A percentile compares a stretch with the other conserved stretches of the same genome.
These are phyloP conservation scores for Leptinotarsa defecta DNA, from an alignment of 1,140 invertebrate species.

Conservation along the genomic window DNA sequence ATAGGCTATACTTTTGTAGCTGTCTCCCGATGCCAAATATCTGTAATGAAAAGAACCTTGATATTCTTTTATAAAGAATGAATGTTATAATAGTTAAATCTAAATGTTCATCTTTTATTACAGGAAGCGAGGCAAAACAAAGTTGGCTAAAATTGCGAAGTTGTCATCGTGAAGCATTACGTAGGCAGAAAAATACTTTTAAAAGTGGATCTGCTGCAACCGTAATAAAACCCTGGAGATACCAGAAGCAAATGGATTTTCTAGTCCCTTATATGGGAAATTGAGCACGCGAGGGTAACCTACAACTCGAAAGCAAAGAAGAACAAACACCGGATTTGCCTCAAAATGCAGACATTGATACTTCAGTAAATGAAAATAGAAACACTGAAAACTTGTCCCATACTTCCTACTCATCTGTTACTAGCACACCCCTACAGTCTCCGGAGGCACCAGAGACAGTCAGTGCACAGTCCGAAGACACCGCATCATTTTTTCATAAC, in stretches of 20 bases:
- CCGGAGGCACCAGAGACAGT: neutral
- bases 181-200: constrained; percentile 2
- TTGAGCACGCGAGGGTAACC: neutral
- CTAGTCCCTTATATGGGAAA: constrained; percentile 6
- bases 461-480: neutral
- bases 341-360: neutral
- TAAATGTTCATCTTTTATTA: neutral
- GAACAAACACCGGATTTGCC: neutral
- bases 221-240: neutral
- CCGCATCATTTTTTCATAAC: neutral
- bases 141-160: neutral
- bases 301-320: neutral
- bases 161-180: neutral
- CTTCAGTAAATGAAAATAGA: neutral
- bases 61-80: too few species aligned
- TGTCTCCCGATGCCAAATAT: constrained; percentile 34
- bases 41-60: neutral
- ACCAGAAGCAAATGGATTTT: constrained; percentile 15
- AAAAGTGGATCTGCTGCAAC: constrained; percentile 9
- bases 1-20: constrained; percentile 34
- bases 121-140: neutral
- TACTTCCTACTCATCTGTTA: constrained; percentile 13
- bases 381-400: neutral
- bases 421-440: constrained; percentile 7
- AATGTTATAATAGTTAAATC: too few species aligned